Percentiles rank a stretch among this genome's conserved stretches.
These are phyloP conservation scores for Aplocera efformata DNA, from an alignment of 2,888 invertebrate genomes.

Conservation along the genomic window DNA sequence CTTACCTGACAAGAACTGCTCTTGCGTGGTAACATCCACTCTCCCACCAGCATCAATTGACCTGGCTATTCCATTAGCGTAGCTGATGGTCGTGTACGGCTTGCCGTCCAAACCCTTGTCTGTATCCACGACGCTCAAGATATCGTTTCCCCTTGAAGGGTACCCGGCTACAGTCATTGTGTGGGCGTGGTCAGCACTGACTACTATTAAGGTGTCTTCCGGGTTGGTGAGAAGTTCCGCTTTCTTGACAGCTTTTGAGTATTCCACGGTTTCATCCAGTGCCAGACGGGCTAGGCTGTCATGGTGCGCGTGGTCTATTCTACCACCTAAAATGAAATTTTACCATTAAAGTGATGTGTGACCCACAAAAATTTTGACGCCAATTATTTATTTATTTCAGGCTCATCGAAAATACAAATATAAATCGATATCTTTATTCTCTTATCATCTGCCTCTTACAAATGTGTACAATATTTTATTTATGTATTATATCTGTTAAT, in stretches of 20 bases:
- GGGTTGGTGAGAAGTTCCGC: conserved; percentile 80
- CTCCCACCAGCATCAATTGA: conserved; percentile 72
- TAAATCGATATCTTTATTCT: too few species aligned
- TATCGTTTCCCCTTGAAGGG: conserved; percentile 81
- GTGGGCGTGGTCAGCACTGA: conserved; percentile 89
- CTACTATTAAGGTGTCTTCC: conserved; percentile 88
- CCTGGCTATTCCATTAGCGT: conserved; percentile 84
- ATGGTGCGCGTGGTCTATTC: conserved; percentile 90
- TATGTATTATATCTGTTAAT: too few species aligned
- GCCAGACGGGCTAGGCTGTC: conserved; percentile 83
- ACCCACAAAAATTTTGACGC: too few species aligned
- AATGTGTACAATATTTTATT: too few species aligned
- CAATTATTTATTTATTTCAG: too few species aligned
- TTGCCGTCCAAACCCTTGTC: conserved; percentile 70
- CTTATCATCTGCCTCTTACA: too few species aligned
- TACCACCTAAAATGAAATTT: conserved; percentile 70
- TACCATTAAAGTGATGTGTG: too few species aligned
- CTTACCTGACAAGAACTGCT: conserved; percentile 59
- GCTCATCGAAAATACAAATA: too few species aligned
- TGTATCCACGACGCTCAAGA: conserved; percentile 75
- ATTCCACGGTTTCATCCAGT: conserved; percentile 88
- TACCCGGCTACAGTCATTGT: conserved; percentile 89
- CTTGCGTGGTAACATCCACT: conserved; percentile 75
- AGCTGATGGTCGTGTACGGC: conserved; percentile 83
- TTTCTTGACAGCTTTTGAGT: conserved; percentile 84